Base-by-base conservation (phyloP, 1,140 invertebrate species). In the Drosophila subobscura region DNA sequence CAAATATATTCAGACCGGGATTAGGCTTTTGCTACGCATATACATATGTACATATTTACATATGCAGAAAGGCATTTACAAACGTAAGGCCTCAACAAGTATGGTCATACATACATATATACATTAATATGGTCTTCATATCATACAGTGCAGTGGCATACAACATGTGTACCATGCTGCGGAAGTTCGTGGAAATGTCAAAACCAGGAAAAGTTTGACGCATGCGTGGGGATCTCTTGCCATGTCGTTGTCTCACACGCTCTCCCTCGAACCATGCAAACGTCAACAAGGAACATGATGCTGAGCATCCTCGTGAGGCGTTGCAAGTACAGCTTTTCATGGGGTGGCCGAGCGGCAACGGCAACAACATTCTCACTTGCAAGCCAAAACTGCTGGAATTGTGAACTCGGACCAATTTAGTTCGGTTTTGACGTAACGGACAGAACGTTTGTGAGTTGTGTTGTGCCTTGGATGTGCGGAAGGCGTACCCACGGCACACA, bases 151-250 rank as follows among this genome's bases (percentile, higher is more conserved):
- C 8, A 22, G n/a, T 16, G 29, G 10, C 29, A 52, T 10, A 52
- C 14, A 5, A 16, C 29, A 40, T 22, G 16, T 16, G 25, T 54
- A 25, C 14, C 49, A 50, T 50, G 60, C 57, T 63, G 20, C 37
- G 50, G 45, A 72, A 55, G 40, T 41, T 50, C 44, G 44, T 70
- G 51, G 10, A 80, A 76, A 75, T 37, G 59, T 79, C 60, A 67
- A 46, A 71, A 47, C 3, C 22, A 22, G 45, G 46, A 54, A 33
- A 49, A 14, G 16, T 16, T 55, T 37, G 25, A 61, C 80, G 80
- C 80, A 80, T 72, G 80, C 80, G 80, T 37, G 16, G 16, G n/a
- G 20, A 51, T 42, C 44, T 44, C 23, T 40, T 68, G 63, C 37
- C 52, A 57, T 22, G 50, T 42, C 27, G 50, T 42, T 55, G 44